Conservation (phyloP, 2,113 vertebrate species). For the Gallinago jamesoni region DNA sequence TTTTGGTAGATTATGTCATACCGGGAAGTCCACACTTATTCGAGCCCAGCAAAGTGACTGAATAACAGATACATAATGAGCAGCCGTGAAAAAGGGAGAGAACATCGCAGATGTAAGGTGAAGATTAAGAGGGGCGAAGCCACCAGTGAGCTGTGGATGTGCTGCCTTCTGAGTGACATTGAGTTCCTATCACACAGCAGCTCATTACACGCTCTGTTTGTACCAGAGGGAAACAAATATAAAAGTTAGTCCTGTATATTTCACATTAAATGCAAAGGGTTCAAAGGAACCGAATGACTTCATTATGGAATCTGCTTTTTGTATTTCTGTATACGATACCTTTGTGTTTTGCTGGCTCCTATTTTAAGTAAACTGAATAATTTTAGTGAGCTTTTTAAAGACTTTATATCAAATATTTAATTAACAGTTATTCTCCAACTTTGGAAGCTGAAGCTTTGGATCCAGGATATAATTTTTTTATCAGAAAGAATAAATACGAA, state of each 20-base stretch:
- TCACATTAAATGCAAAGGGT: slow-evolving; percentile 2
- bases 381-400: not conserved
- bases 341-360: not conserved
- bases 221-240: slow-evolving; percentile 28
- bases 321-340: too few relatives aligned
- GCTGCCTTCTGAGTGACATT: slow-evolving; percentile 46
- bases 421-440: not conserved
- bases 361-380: not conserved
- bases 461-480: slow-evolving; percentile 25
- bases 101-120: not conserved
- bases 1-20: slow-evolving; percentile 21
- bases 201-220: not conserved
- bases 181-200: not conserved
- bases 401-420: slow-evolving; percentile 10
- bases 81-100: not conserved
- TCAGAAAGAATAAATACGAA: slow-evolving; percentile 34
- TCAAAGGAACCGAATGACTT: not conserved
- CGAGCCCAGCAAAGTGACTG: not conserved
- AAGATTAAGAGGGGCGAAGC: slow-evolving; percentile 40
- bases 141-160: slow-evolving; percentile 5
- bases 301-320: not conserved
- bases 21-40: not conserved
- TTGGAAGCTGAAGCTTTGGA: not conserved
- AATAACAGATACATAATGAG: slow-evolving; percentile 1
- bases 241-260: not conserved